Evolutionary conservation across 1,140 invertebrate genomes (phyloP).

Genomic region (Drusus annulatus): DNA sequence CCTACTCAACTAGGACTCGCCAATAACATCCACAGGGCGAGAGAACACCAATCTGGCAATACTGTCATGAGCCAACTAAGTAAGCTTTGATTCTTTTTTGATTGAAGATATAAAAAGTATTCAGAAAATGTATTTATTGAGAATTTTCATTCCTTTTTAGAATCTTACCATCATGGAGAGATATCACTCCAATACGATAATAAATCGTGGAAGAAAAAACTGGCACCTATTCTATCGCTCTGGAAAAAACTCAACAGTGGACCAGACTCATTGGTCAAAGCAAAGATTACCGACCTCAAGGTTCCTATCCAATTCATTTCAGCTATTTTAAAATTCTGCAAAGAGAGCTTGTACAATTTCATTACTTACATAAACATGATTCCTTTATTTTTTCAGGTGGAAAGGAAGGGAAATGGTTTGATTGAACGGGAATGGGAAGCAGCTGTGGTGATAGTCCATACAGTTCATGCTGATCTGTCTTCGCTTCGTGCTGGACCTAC

Average conservation of each 20-base stretch:
- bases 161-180: constrained; percentile 42
- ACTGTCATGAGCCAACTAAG: constrained; percentile 50
- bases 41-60: constrained; percentile 50
- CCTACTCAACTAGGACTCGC: constrained; percentile 51
- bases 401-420: constrained; percentile 38
- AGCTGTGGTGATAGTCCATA: constrained; percentile 37
- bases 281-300: constrained; percentile 47
- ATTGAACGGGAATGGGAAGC: constrained; percentile 48
- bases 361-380: constrained; percentile 1
- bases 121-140: background rate
- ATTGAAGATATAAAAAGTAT: background rate
- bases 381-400: constrained; percentile 11
- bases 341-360: too few species aligned
- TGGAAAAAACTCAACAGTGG: constrained; percentile 57
- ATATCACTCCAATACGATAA: constrained; percentile 35
- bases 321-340: too few species aligned
- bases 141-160: constrained; percentile 13
- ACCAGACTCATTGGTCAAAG: constrained; percentile 48
- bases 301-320: constrained; percentile 9
- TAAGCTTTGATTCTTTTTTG: constrained; percentile 5
- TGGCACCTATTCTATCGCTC: constrained; percentile 49
- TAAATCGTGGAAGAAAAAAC: constrained; percentile 50
- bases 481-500: constrained; percentile 34
- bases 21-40: constrained; percentile 51
- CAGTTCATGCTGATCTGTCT: constrained; percentile 47